A percentile compares a stretch with the other conserved stretches of the same genome.
Conservation (phyloP, 1,140 invertebrate species). For the Caenorhabditis inopinata region DNA sequence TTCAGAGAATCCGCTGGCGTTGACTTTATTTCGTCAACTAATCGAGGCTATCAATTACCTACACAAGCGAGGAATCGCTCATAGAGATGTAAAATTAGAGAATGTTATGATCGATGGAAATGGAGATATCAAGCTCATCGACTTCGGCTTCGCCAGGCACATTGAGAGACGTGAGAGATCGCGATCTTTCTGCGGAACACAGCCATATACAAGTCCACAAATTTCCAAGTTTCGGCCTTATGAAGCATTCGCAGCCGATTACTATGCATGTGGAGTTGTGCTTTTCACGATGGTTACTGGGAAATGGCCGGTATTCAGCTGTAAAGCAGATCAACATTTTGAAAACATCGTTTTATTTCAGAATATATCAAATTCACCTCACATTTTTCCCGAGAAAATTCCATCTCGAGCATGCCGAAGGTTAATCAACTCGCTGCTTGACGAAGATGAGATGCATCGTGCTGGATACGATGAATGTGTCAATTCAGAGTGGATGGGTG, state of each 20-base stretch:
- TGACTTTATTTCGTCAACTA: constrained; percentile 42
- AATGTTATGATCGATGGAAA: constrained; percentile 45
- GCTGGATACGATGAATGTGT: constrained; percentile 37
- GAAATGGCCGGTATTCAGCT: constrained; percentile 28
- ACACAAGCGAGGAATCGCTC: constrained; percentile 34
- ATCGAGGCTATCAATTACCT: constrained; percentile 48
- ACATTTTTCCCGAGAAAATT: background rate
- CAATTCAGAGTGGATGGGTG: constrained; percentile 32
- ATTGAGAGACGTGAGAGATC: constrained; percentile 36
- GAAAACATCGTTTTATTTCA: too few species aligned
- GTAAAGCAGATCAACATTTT: too few species aligned
- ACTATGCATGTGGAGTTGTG: constrained; percentile 41
- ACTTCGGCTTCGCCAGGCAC: constrained; percentile 46
- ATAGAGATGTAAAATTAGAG: constrained; percentile 46
- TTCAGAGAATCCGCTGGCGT: constrained; percentile 8
- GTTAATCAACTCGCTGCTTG: constrained; percentile 23
- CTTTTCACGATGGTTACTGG: constrained; percentile 46
- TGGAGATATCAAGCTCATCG: constrained; percentile 44
- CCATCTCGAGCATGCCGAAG: constrained; percentile 25
- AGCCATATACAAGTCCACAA: constrained; percentile 37
- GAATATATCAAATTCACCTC: background rate
- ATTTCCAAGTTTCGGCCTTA: constrained; percentile 32
- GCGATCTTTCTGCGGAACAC: constrained; percentile 40
- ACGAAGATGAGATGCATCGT: constrained; percentile 29
- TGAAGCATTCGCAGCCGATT: constrained; percentile 44